Evolutionary conservation across 1,140 invertebrate genomes (phyloP).

Genomic region (Cyclina sinensis): DNA sequence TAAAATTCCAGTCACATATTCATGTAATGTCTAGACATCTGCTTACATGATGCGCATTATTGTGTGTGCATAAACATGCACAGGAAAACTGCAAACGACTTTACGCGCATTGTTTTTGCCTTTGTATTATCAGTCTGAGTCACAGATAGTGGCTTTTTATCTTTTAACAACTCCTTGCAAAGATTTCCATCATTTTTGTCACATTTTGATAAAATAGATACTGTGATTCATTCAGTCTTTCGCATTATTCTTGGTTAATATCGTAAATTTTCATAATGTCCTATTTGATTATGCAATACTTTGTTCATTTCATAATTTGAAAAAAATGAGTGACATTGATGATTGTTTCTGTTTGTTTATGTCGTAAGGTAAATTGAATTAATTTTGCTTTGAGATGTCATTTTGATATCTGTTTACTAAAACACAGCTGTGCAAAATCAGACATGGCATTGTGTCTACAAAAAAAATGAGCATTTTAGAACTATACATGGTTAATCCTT

Average conservation of each 20-base stretch:
- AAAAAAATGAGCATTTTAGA: too few species aligned
- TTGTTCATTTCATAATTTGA: too few species aligned
- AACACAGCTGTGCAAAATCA: too few species aligned
- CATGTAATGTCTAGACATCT: background rate
- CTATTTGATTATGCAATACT: too few species aligned
- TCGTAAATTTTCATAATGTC: background rate
- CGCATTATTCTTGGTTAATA: background rate
- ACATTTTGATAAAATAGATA: background rate
- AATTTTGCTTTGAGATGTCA: too few species aligned
- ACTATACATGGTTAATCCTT: too few species aligned
- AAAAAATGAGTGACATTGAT: too few species aligned
- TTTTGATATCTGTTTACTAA: too few species aligned
- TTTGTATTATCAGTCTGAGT: background rate
- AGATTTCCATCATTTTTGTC: background rate
- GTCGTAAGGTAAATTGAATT: too few species aligned
- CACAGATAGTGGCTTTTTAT: background rate
- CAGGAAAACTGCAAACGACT: background rate
- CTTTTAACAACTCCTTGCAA: background rate
- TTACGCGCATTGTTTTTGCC: background rate
- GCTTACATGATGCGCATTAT: background rate
- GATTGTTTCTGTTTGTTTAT: too few species aligned
- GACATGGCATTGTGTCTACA: too few species aligned
- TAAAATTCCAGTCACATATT: constrained; percentile 7
- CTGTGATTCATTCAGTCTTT: background rate
- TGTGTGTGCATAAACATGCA: background rate